Evolutionary conservation across 2,888 invertebrate genomes (phyloP).

Genomic region (Schizotus pectinicornis): DNA sequence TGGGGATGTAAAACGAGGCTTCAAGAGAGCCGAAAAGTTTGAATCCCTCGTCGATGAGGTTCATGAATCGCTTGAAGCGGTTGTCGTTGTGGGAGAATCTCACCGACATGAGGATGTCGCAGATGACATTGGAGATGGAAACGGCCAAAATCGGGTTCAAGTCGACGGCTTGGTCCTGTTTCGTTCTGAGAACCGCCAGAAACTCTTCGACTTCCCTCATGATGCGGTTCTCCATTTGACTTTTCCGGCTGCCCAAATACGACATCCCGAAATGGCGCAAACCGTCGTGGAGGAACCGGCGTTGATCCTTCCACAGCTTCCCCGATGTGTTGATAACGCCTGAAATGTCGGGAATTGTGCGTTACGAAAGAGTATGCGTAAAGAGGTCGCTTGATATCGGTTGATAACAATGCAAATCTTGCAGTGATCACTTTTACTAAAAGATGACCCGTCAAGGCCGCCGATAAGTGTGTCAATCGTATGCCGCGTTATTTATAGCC

Average conservation of each 20-base stretch:
- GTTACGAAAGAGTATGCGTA: neutral
- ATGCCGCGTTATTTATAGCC: constrained; percentile 40
- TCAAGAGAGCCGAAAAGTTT: constrained; percentile 82
- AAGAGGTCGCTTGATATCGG: constrained; percentile 5
- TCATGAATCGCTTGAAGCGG: constrained; percentile 80
- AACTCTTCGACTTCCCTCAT: constrained; percentile 82
- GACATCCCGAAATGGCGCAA: constrained; percentile 88
- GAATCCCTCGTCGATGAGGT: constrained; percentile 91
- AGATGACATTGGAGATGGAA: constrained; percentile 89
- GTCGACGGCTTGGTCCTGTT: constrained; percentile 73
- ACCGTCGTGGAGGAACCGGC: constrained; percentile 85
- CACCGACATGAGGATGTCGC: constrained; percentile 88
- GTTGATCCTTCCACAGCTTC: constrained; percentile 88
- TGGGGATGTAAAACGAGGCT: constrained; percentile 83
- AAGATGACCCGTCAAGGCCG: constrained; percentile 54
- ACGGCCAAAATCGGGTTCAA: constrained; percentile 78
- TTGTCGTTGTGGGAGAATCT: constrained; percentile 80
- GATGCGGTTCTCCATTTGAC: constrained; percentile 83
- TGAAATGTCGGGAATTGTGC: constrained; percentile 54
- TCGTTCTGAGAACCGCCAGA: constrained; percentile 68
- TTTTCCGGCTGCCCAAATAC: constrained; percentile 79
- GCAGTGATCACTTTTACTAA: constrained; percentile 47
- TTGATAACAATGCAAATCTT: constrained; percentile 25
- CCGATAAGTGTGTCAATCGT: constrained; percentile 52
- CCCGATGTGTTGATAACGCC: constrained; percentile 91